Base-by-base conservation (phyloP, 2,113 vertebrate genomes). In the Theropithecus gelada region DNA sequence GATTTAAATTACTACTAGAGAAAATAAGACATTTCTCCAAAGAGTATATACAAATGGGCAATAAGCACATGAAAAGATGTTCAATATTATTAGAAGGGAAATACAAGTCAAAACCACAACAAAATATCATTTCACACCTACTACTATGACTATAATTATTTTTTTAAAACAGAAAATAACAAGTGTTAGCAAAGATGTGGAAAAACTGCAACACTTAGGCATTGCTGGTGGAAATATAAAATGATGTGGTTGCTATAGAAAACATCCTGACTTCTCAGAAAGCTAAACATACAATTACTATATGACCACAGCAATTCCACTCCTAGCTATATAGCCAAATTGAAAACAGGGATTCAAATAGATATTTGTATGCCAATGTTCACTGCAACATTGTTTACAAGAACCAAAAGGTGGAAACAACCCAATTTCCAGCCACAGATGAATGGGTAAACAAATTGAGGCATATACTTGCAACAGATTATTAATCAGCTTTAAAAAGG, bases 11-110 rank as follows among this genome's bases (percentile, higher is more conserved):
- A 57, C 30, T 50, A 55, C 18, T 59, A 18, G 9, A 94, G 55
- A 88, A 91, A 68, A 80, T 76, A 88, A 75, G 43, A 79, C 27
- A 95, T 73, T 95, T 93, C 45, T 73, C 38, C 72, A 80, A 93
- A 89, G 68, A 50, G 59, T 52, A 64, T n/a, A 88, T 2, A 84
- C 23, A 45, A 83, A 43, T 88, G 22, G 25, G 45, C 72, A 96
- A 66, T 48, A 45, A 38, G 13, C 10, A 45, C 22, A 68, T 23
- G 22, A 59, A 81, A 94, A 79, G 61, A 88, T 79, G 30, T 25
- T 61, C 84, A 59, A 61, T 17, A 72, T 83, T 11, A 55, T 22
- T 14, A 84, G 55, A 25, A 92, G 11, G 17, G 22, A 84, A 79
- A 88, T 66, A 11, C 35, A 81, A 92, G 57, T 76, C 22, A 85